phyloP scores from a whole-genome alignment of 2,113 vertebrate species.

The Hyaena hyaena region DNA sequence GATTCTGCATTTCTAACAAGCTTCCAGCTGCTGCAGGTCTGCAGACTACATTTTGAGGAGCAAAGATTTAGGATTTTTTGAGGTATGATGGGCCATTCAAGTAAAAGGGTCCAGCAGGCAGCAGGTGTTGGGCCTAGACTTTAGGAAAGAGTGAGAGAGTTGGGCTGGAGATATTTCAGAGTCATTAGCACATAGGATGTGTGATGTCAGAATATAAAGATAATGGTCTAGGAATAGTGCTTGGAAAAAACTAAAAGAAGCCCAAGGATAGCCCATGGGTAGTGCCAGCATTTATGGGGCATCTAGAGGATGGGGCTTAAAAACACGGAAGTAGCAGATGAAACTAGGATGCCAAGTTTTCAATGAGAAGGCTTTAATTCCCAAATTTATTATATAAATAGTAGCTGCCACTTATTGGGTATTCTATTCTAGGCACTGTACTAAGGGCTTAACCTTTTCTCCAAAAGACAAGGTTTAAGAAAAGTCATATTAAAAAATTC shows the following conservation, averaged over 20 bases:
- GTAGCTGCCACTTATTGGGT: slow-evolving; percentile 1
- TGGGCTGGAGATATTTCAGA: not conserved
- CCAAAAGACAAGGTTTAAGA: not conserved
- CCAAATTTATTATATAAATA: not conserved
- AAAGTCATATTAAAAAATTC: not conserved
- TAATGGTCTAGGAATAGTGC: not conserved
- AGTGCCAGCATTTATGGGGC: not conserved
- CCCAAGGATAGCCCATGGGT: not conserved
- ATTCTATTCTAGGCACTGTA: not conserved
- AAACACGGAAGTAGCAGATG: not conserved
- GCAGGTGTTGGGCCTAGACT: not conserved
- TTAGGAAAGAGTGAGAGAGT: not conserved
- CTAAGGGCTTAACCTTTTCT: not conserved
- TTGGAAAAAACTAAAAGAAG: not conserved
- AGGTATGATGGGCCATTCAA: not conserved
- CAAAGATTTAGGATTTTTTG: not conserved
- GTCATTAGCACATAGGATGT: not conserved
- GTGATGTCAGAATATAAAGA: not conserved
- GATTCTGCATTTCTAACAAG: not conserved
- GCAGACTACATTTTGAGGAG: not conserved
- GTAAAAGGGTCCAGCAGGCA: not conserved
- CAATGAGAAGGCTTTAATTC: not conserved
- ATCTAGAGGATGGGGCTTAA: not conserved
- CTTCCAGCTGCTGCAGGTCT: not conserved
- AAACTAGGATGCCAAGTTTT: not conserved